Evolutionary conservation across 2,113 vertebrate species (phyloP).

Genomic region (Tragelaphus buxtoni): DNA sequence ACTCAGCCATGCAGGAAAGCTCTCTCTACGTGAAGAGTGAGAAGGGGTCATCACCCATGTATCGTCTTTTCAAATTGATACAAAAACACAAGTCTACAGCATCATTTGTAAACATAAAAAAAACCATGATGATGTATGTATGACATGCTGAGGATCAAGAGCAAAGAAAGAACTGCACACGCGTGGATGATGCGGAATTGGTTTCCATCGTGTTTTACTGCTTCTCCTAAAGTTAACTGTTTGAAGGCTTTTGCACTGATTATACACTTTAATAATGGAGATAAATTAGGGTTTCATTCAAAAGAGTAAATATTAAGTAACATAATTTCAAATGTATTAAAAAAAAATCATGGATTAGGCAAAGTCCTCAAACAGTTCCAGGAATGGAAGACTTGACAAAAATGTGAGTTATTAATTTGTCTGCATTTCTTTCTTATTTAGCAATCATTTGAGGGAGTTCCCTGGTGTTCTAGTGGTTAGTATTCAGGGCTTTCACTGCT

Average conservation of each 20-base stretch:
- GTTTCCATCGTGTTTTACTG: not conserved
- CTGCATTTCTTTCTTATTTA: not conserved
- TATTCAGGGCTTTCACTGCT: not conserved
- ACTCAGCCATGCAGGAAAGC: not conserved
- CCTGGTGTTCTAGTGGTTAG: not conserved
- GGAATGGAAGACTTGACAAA: not conserved
- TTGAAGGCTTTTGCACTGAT: not conserved
- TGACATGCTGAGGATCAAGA: not conserved
- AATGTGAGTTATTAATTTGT: not conserved
- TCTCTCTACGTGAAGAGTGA: not conserved
- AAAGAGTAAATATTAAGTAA: not conserved
- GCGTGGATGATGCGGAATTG: not conserved
- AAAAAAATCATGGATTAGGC: not conserved
- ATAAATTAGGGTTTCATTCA: conserved; percentile 27
- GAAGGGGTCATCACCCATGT: not conserved
- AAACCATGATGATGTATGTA: not conserved
- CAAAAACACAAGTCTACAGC: not conserved
- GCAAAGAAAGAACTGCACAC: not conserved
- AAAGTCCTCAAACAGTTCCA: not conserved
- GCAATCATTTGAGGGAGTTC: not conserved
- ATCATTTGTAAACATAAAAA: not conserved
- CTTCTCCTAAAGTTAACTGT: not conserved
- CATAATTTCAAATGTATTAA: not conserved
- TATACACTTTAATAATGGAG: not conserved
- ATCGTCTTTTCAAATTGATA: not conserved